These are phyloP conservation scores for Chaetodon trifasciatus DNA, from an alignment of 2,797 vertebrate genomes.

Conservation along the genomic window DNA sequence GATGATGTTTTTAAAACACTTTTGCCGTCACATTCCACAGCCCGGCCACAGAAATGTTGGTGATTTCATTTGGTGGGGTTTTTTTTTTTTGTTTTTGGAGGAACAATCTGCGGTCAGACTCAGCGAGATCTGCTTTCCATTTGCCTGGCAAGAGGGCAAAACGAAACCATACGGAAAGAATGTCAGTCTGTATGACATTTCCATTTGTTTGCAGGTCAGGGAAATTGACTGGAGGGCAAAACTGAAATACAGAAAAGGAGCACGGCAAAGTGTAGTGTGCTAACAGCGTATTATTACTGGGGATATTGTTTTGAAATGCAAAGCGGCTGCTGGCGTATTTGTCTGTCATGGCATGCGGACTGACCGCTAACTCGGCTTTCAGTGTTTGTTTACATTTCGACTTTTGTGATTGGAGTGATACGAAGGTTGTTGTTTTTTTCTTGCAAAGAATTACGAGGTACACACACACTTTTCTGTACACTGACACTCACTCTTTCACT, in stretches of 20 bases:
- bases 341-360: conserved; percentile 37
- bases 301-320: conserved; percentile 45
- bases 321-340: conserved; percentile 39
- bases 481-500: conserved; percentile 16
- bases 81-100: conserved; percentile 39
- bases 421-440: conserved; percentile 11
- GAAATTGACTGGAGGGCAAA: conserved; percentile 54
- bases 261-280: conserved; percentile 5
- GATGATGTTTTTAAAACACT: conserved; percentile 54
- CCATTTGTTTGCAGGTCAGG: conserved; percentile 69
- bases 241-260: conserved; percentile 38
- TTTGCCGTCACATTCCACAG: conserved; percentile 70
- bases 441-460: conserved; percentile 10
- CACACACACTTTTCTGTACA: neutral
- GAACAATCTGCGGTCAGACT: conserved; percentile 76
- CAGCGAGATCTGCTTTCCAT: conserved; percentile 72
- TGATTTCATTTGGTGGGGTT: conserved; percentile 65
- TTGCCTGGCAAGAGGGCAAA: conserved; percentile 70
- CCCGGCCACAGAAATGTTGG: conserved; percentile 77
- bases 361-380: conserved; percentile 56
- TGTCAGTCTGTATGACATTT: conserved; percentile 67
- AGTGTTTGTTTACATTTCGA: conserved; percentile 55
- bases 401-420: conserved; percentile 37
- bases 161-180: conserved; percentile 70
- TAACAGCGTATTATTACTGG: conserved; percentile 37